Percentiles rank a stretch among this genome's conserved stretches.
phyloP scores from a whole-genome alignment of 2,113 vertebrate genomes.

The Ailuropoda melanoleuca region DNA sequence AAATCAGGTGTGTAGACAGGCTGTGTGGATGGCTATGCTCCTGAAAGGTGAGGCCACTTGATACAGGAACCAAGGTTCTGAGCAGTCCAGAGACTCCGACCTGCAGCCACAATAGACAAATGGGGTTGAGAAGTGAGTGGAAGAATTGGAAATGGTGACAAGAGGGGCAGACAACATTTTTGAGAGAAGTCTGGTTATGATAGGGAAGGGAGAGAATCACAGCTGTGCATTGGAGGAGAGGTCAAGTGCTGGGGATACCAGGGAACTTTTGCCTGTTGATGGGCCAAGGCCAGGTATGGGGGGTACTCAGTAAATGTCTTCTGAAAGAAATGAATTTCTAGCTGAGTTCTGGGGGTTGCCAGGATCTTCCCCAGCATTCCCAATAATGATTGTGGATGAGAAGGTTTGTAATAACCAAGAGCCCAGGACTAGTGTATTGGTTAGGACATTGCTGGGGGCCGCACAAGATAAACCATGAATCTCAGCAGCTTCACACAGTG shows the following conservation, averaged over 20 bases:
- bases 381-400: neutral
- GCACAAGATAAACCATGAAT: neutral
- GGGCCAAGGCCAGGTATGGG: neutral
- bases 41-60: neutral
- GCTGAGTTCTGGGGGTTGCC: neutral
- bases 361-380: neutral
- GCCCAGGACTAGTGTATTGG: neutral
- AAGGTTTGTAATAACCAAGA: neutral
- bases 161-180: neutral
- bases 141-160: neutral
- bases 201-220: neutral
- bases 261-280: neutral
- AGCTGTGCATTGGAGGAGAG: accelerated
- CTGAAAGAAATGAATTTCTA: neutral
- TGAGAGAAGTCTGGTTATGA: neutral
- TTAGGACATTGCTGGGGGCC: neutral
- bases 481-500: neutral
- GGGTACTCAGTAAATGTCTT: neutral
- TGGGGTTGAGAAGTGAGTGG: neutral
- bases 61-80: neutral
- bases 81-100: neutral
- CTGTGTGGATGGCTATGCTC: neutral
- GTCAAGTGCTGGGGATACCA: too few relatives aligned
- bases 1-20: neutral
- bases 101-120: neutral